Percentiles rank a stretch among this genome's conserved stretches.
phyloP scores from a whole-genome alignment of 2,797 vertebrate species.

The Pogonophryne albipinna region DNA sequence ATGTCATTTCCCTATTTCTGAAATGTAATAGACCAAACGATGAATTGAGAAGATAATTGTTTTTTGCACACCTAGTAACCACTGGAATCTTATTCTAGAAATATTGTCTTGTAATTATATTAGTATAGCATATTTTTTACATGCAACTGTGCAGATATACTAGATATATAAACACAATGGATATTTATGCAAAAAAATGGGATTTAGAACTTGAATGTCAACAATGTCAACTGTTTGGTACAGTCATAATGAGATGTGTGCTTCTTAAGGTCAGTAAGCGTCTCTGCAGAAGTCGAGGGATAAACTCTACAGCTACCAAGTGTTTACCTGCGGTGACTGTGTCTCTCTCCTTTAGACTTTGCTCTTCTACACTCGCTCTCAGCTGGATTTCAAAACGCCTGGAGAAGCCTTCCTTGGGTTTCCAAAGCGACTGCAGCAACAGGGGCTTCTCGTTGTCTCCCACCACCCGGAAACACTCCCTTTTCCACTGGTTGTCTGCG shows the following conservation, averaged over 20 bases:
- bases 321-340: constrained; percentile 83
- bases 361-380: constrained; percentile 73
- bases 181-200: too few species aligned
- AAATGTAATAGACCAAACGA: too few species aligned
- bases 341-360: constrained; percentile 76
- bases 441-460: constrained; percentile 84
- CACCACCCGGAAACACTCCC: constrained; percentile 85
- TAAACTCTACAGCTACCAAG: neutral
- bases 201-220: too few species aligned
- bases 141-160: too few species aligned
- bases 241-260: neutral
- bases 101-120: too few species aligned
- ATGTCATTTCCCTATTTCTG: too few species aligned
- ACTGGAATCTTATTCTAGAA: too few species aligned
- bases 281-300: neutral
- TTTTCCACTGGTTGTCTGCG: constrained; percentile 81
- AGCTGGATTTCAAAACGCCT: constrained; percentile 86
- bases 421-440: constrained; percentile 87
- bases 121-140: too few species aligned
- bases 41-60: too few species aligned
- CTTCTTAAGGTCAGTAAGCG: neutral
- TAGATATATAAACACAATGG: too few species aligned
- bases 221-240: too few species aligned
- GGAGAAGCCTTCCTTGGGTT: constrained; percentile 87
- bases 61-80: too few species aligned